Evolutionary conservation across 2,888 invertebrate species (phyloP).

Genomic region (Lissocephala sabroskyi): DNA sequence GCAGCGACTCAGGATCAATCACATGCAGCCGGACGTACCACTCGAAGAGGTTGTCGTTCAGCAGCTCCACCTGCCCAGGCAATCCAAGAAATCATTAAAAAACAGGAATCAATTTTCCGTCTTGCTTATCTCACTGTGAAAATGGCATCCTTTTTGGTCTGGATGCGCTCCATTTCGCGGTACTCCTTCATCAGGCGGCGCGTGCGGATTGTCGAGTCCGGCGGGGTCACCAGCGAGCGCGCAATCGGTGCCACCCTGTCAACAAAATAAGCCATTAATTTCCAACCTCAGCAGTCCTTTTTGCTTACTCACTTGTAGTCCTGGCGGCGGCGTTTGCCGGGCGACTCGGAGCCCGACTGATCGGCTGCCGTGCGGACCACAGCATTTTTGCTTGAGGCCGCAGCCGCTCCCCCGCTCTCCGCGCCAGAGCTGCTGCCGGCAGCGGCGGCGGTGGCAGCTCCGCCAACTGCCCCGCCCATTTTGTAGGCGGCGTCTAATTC

Average conservation of each 20-base stretch:
- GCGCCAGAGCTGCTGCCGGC: conserved; percentile 71
- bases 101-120: no score
- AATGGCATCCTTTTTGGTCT: conserved; percentile 80
- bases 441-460: conserved; percentile 75
- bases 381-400: conserved; percentile 30
- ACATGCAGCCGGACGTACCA: conserved; percentile 88
- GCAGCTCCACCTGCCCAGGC: conserved; percentile 82
- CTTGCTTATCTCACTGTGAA: conserved; percentile 77
- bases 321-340: conserved; percentile 63
- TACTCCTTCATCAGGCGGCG: conserved; percentile 90
- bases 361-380: conserved; percentile 43
- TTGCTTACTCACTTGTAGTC: conserved; percentile 61
- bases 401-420: no score
- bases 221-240: no score
- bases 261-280: not conserved
- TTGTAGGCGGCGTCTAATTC: no score
- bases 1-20: conserved; percentile 87
- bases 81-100: not conserved
- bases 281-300: no score
- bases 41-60: conserved; percentile 89
- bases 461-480: conserved; percentile 19
- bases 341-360: conserved; percentile 50
- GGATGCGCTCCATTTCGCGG: conserved; percentile 83
- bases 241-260: conserved; percentile 71
- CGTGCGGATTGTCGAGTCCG: conserved; percentile 80